Percentiles rank a stretch among this genome's conserved stretches.
Conservation (phyloP, 2,797 vertebrate species). For the Bovichtus variegatus region DNA sequence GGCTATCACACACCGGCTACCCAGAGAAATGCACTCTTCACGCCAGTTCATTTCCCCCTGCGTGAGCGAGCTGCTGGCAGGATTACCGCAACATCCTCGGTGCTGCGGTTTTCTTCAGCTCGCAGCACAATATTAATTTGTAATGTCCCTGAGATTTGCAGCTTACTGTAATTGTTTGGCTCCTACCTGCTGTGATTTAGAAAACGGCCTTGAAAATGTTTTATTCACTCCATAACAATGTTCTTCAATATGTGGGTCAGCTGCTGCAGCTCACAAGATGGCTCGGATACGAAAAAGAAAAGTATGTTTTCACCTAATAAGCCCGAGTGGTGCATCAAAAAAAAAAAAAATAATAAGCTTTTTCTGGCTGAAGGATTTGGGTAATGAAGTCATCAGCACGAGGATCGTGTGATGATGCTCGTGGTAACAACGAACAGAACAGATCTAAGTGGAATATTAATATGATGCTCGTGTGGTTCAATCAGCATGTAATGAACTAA, state of each 20-base stretch:
- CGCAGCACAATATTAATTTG: conserved; percentile 43
- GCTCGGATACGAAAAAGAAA: conserved; percentile 25
- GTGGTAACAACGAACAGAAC: conserved; percentile 53
- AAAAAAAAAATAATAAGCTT: too few species aligned
- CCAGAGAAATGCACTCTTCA: conserved; percentile 50
- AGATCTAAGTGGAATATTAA: conserved; percentile 61
- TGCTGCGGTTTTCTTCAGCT: conserved; percentile 22
- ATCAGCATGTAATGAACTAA: conserved; percentile 55
- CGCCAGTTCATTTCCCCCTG: conserved; percentile 46
- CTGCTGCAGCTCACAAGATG: conserved; percentile 17
- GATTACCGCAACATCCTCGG: conserved; percentile 20
- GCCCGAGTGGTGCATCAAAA: conserved; percentile 23
- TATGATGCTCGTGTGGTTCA: conserved; percentile 38
- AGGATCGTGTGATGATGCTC: conserved; percentile 56
- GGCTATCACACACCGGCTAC: conserved; percentile 37
- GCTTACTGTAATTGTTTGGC: conserved; percentile 42
- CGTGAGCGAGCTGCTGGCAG: conserved; percentile 42
- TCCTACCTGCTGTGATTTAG: conserved; percentile 31
- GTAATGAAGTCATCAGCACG: conserved; percentile 67
- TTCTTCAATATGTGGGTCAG: background rate
- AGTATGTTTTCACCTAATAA: conserved; percentile 41
- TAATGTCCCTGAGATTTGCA: conserved; percentile 31
- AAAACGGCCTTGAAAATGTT: conserved; percentile 24
- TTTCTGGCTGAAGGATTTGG: conserved; percentile 53
- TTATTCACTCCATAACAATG: conserved; percentile 7